Evolutionary conservation across 2,113 vertebrate genomes (phyloP).

Genomic region (Daboia siamensis): DNA sequence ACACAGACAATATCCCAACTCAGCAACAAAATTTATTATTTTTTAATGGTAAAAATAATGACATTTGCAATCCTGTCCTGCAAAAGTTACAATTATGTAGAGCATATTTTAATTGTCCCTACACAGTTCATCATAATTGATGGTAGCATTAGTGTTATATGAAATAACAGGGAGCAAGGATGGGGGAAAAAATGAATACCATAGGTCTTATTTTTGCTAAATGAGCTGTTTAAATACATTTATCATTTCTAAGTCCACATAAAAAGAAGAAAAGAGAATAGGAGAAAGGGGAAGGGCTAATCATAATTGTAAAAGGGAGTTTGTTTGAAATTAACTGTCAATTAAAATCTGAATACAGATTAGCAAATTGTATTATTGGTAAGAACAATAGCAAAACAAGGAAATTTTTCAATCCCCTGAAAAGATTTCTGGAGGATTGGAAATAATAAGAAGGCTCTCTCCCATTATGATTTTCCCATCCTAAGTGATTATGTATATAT

Average conservation of each 20-base stretch:
- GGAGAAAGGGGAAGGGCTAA: not conserved
- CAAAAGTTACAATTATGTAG: not conserved
- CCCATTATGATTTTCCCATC: too few species aligned
- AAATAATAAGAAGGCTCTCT: not conserved
- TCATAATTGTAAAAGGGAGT: not conserved
- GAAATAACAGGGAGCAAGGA: not conserved
- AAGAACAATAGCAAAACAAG: not conserved
- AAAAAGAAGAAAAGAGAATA: not conserved
- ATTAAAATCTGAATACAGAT: not conserved
- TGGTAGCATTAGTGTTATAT: not conserved
- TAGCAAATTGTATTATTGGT: not conserved
- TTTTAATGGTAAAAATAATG: not conserved
- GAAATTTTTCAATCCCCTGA: not conserved
- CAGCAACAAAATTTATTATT: not conserved
- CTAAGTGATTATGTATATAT: not conserved
- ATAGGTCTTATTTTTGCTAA: not conserved
- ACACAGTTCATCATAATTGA: not conserved
- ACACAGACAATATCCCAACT: not conserved
- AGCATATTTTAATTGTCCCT: not conserved
- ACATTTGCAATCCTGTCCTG: not conserved
- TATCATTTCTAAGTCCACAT: not conserved
- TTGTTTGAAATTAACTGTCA: not conserved
- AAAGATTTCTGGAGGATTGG: not conserved
- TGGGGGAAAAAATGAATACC: not conserved
- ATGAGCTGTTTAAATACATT: not conserved